phyloP scores from a whole-genome alignment of 2,888 invertebrate species.

The Anorthoa munda region DNA sequence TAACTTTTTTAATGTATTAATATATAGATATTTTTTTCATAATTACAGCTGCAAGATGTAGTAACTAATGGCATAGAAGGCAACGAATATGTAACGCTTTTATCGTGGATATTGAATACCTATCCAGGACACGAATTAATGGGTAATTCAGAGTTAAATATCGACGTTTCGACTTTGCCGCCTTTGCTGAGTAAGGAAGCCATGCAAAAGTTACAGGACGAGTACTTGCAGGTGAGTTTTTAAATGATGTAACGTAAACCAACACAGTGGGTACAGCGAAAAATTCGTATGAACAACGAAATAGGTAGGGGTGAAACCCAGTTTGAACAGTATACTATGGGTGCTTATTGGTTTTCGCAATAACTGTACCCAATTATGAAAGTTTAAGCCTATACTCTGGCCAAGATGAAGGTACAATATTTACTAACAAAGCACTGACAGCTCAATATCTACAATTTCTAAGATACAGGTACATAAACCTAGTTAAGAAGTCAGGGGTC shows the following conservation, averaged over 20 bases:
- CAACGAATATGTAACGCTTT: conserved; percentile 98
- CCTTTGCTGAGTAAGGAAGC: conserved; percentile 95
- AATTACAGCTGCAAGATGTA: conserved; percentile 94
- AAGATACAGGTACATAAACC: no score
- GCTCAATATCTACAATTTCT: no score
- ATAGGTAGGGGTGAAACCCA: no score
- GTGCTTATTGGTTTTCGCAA: no score
- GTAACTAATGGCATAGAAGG: conserved; percentile 97
- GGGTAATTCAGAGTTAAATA: conserved; percentile 96
- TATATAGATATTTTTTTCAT: not conserved
- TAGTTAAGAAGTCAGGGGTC: no score
- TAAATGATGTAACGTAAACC: not conserved
- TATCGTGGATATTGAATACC: conserved; percentile 98
- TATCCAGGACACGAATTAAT: conserved; percentile 97
- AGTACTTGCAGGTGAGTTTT: conserved; percentile 93
- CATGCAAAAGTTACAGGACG: conserved; percentile 94
- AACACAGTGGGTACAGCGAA: not conserved
- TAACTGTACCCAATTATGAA: no score
- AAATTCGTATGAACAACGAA: not conserved
- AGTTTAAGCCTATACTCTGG: no score
- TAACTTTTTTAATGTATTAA: not conserved
- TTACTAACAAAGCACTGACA: no score
- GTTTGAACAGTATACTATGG: no score
- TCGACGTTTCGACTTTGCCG: conserved; percentile 93
- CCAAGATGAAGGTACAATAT: no score